phyloP scores from a whole-genome alignment of 2,113 vertebrate genomes.

The Semnornis frantzii region DNA sequence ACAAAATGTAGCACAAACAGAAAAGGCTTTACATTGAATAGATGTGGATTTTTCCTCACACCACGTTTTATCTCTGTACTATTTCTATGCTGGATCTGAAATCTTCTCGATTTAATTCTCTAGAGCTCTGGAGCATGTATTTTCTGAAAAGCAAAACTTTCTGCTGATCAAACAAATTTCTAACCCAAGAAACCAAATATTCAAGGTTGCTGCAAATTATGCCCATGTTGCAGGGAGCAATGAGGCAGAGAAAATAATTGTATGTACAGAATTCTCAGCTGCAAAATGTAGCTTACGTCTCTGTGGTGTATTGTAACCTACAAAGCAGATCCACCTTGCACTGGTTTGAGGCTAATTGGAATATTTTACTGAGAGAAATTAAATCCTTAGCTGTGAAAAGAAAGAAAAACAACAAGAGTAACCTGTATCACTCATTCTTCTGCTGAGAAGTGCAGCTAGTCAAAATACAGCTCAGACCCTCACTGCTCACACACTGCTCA shows the following conservation, averaged over 20 bases:
- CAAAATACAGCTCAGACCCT: too few relatives aligned
- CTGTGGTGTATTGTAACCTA: neutral
- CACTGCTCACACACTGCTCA: too few relatives aligned
- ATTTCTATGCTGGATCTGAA: neutral
- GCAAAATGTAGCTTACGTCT: neutral
- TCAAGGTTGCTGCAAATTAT: neutral
- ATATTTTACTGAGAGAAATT: too few relatives aligned
- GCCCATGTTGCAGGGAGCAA: neutral
- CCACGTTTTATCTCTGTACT: neutral
- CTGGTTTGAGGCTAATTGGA: too few relatives aligned
- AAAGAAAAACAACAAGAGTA: too few relatives aligned
- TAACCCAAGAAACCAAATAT: neutral
- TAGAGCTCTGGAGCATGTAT: neutral
- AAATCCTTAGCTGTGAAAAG: too few relatives aligned
- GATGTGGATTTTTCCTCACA: neutral
- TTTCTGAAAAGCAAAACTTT: neutral
- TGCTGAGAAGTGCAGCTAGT: too few relatives aligned
- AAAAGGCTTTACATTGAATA: neutral
- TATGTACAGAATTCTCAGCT: neutral
- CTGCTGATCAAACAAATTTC: neutral
- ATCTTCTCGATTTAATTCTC: neutral
- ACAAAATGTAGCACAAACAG: neutral
- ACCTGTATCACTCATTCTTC: too few relatives aligned
- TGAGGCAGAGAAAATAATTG: neutral
- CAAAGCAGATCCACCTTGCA: neutral